phyloP scores from a whole-genome alignment of 2,797 vertebrate genomes.

The Babyrousa celebensis region DNA sequence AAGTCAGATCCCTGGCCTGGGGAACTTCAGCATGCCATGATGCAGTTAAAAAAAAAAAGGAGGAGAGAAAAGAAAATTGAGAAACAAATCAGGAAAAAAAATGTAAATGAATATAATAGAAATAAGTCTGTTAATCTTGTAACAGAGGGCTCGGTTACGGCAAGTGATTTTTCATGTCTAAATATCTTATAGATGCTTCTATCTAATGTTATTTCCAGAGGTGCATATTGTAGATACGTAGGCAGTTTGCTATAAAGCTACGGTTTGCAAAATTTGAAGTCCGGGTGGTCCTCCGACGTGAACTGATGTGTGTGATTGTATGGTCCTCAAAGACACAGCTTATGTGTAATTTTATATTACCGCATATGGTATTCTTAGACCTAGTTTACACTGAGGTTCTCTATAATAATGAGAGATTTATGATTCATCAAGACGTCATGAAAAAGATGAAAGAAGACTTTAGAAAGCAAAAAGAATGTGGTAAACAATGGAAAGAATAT shows the following conservation, averaged over 20 bases:
- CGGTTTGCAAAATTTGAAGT: not conserved
- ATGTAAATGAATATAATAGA: not conserved
- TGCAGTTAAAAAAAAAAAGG: too few relatives aligned
- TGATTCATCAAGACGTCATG: constrained; percentile 62
- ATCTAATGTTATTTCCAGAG: constrained; percentile 44
- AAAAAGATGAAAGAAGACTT: constrained; percentile 60
- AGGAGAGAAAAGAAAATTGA: not conserved
- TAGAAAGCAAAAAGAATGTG: constrained; percentile 52
- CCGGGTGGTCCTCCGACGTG: constrained; percentile 33
- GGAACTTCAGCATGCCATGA: too few relatives aligned
- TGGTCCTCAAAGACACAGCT: constrained; percentile 27
- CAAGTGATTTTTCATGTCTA: not conserved
- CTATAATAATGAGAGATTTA: constrained; percentile 80
- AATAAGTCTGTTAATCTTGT: constrained; percentile 4
- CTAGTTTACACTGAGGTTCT: constrained; percentile 70
- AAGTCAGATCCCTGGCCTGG: too few relatives aligned
- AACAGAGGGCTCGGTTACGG: not conserved
- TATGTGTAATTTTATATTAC: constrained; percentile 72
- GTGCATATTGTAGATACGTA: not conserved
- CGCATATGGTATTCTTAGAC: constrained; percentile 72
- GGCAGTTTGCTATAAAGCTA: not conserved
- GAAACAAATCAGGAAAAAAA: constrained; percentile 9
- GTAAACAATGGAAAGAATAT: not conserved
- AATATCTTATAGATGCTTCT: constrained; percentile 45
- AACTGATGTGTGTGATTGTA: not conserved